A percentile compares a stretch with the other conserved stretches of the same genome.
Evolutionary conservation across 2,888 invertebrate genomes (phyloP).

Genomic region (Dascillus cervinus): DNA sequence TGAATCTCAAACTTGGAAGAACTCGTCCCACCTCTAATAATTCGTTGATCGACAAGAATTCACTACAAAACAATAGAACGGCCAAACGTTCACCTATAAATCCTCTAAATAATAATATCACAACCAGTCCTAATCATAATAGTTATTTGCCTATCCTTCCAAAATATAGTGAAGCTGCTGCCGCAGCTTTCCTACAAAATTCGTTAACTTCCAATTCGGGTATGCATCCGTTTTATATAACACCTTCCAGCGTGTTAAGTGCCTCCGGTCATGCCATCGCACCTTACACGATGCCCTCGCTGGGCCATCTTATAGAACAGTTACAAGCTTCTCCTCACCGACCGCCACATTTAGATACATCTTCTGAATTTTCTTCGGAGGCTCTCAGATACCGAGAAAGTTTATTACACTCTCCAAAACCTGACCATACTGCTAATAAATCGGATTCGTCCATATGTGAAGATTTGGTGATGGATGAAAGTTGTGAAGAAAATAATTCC

Average conservation of each 20-base stretch:
- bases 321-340: conserved; percentile 48
- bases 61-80: conserved; percentile 32
- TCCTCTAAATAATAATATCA: conserved; percentile 40
- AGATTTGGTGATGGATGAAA: conserved; percentile 64
- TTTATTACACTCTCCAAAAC: conserved; percentile 11
- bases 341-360: conserved; percentile 41
- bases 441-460: conserved; percentile 37
- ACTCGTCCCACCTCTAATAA: conserved; percentile 45
- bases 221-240: conserved; percentile 56
- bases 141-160: conserved; percentile 70
- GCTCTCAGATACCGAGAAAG: conserved; percentile 51
- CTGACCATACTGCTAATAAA: conserved; percentile 37
- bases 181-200: conserved; percentile 50
- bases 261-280: conserved; percentile 31
- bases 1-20: conserved; percentile 72
- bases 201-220: conserved; percentile 47
- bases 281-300: conserved; percentile 50
- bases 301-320: conserved; percentile 61
- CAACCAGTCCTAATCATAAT: conserved; percentile 46
- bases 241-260: conserved; percentile 47
- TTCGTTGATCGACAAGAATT: conserved; percentile 48
- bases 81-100: conserved; percentile 34
- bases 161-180: conserved; percentile 59
- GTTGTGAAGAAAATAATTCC: conserved; percentile 47
- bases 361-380: conserved; percentile 36